These are phyloP conservation scores for Tonatia bakeri DNA, from an alignment of 2,113 vertebrate species.

Conservation along the genomic window DNA sequence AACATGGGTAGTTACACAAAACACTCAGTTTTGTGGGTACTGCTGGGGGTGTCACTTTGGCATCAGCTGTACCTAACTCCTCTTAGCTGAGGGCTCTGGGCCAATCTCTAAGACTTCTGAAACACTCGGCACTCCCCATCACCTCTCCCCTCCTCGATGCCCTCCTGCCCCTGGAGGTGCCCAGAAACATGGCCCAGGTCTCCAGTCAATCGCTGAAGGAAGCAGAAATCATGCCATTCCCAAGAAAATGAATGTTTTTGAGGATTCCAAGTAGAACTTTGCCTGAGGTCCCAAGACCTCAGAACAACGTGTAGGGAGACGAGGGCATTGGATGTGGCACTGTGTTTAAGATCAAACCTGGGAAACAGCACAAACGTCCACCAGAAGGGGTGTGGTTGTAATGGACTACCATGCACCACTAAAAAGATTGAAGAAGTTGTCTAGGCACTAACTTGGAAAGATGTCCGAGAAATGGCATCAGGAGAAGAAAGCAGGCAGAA, in stretches of 20 bases:
- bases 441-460: background rate
- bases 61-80: background rate
- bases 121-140: background rate
- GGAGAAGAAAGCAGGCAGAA: background rate
- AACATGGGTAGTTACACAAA: background rate
- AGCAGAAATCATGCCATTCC: background rate
- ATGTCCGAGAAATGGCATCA: background rate
- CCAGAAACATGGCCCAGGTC: background rate
- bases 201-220: background rate
- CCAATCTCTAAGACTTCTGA: background rate
- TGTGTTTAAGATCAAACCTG: background rate
- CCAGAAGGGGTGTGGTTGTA: background rate
- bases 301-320: background rate
- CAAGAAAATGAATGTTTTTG: background rate
- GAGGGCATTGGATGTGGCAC: background rate
- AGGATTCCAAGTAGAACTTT: conserved; percentile 2
- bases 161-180: background rate
- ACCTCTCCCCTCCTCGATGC: background rate
- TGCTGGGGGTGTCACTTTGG: background rate
- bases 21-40: background rate
- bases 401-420: background rate
- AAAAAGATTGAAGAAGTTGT: background rate
- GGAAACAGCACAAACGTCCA: background rate
- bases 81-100: background rate
- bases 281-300: background rate